Evolutionary conservation across 2,113 vertebrate genomes (phyloP), one percentile per base, ranked within the genome.

Genomic region (Lampris megalopsis): DNA sequence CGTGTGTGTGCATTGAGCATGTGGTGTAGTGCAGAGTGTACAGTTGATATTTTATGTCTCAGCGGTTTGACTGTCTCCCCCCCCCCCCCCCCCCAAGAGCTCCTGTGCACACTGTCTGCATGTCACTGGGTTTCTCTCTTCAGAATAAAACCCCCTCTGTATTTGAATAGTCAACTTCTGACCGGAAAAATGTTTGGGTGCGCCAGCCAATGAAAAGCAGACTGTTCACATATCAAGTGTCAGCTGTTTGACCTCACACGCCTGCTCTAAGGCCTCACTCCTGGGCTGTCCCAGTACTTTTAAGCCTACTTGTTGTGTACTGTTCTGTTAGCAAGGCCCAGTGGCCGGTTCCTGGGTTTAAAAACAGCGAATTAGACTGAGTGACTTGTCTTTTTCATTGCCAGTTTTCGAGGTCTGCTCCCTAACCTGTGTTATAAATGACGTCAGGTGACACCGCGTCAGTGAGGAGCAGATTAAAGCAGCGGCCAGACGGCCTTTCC

Each of bases 1-100:
- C 67, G 62, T 73, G 71, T 58, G 1, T 11, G 3, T 58, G 11
- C 4, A 11, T 64, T 57, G 60, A 77, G 59, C 79, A 77, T 81
- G 68, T 86, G 70, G 64, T 71, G 61, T 1, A 1, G 37, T 66
- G 9, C 24, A 5, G 56, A 36, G 13, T 50, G 58, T 1, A 50
- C 45, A 52, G 49, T 37, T 42, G 81, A 80, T 58, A 57, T 67
- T 53, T 57, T 42, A 42, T n/a, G 41, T 62, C 35, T 49, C 36
- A 71, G 48, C 36, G 67, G 58, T 60, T 48, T 1, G 48, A 3
- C 10, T 64, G 3, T 36, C 37, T 61, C 42, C 54, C n/a, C 41
- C 54, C 62, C 68, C 77, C 73, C 10, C 24, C 42, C 36, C 24
- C 35, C 13, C 10, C 11, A 1, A 35, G 43, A 10, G 36, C 11